phyloP scores from a whole-genome alignment of 2,888 invertebrate species.

The Protodeltote pygarga region DNA sequence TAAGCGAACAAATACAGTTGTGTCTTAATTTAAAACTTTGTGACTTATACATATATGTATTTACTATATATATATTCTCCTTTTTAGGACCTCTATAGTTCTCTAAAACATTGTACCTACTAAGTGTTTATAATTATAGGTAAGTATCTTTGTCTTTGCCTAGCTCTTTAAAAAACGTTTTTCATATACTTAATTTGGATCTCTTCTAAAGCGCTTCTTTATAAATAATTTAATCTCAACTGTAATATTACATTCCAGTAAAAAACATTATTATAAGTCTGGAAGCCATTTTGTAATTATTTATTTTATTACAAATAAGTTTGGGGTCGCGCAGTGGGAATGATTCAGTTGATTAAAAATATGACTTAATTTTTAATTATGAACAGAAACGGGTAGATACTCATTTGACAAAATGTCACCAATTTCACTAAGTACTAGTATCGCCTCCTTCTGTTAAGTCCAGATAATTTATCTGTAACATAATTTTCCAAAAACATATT shows the following conservation, averaged over 20 bases:
- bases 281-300: conserved; percentile 46
- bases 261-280: conserved; percentile 72
- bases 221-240: conserved; percentile 72
- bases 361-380: no score
- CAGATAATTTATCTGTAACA: no score
- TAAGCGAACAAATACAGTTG: conserved; percentile 12
- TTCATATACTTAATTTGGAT: conserved; percentile 59
- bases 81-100: neutral
- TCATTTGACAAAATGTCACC: no score
- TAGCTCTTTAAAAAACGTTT: conserved; percentile 23
- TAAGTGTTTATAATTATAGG: conserved; percentile 6
- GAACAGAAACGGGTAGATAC: no score
- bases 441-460: no score
- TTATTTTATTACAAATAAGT: conserved; percentile 37
- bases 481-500: no score
- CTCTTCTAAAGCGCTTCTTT: conserved; percentile 72
- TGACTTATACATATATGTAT: no score
- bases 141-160: conserved; percentile 7
- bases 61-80: neutral
- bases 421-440: no score
- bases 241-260: conserved; percentile 82
- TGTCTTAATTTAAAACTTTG: no score
- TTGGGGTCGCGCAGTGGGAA: conserved; percentile 45
- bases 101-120: neutral
- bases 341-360: neutral